Evolutionary conservation across 2,113 vertebrate species (phyloP).

Genomic region (Pelvicachromis taeniatus): DNA sequence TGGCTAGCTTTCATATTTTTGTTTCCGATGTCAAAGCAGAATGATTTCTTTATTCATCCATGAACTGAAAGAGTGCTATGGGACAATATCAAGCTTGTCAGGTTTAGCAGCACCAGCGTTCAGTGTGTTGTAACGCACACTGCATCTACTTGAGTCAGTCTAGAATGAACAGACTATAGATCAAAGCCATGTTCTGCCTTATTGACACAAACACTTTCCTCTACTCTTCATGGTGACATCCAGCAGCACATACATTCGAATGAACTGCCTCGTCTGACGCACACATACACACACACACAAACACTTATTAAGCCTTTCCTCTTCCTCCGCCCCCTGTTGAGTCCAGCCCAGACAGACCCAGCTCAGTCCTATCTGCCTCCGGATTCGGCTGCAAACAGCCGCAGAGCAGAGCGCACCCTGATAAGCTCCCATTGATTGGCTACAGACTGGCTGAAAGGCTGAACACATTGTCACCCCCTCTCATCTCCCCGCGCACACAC

Average conservation of each 20-base stretch:
- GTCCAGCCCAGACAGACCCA: constrained; percentile 31
- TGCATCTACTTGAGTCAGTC: background rate
- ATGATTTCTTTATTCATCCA: background rate
- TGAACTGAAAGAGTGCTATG: background rate
- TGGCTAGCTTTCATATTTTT: background rate
- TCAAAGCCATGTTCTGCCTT: background rate
- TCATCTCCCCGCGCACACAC: background rate
- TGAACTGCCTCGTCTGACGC: background rate
- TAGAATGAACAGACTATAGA: background rate
- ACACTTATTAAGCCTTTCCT: constrained; percentile 35
- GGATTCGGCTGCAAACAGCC: constrained; percentile 36
- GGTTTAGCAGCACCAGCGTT: background rate
- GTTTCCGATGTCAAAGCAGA: background rate
- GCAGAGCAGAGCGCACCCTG: constrained; percentile 39
- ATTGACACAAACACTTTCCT: background rate
- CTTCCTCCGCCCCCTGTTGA: constrained; percentile 34
- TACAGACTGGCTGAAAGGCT: constrained; percentile 49
- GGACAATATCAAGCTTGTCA: background rate
- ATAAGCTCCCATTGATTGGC: constrained; percentile 64
- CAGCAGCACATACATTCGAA: background rate
- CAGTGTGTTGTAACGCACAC: background rate
- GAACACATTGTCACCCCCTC: constrained; percentile 31
- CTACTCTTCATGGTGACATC: background rate
- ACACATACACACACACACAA: background rate
- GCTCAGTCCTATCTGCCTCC: constrained; percentile 46